Evolutionary conservation across 2,113 vertebrate genomes (phyloP).

Genomic region (Nannobrachium achirus): DNA sequence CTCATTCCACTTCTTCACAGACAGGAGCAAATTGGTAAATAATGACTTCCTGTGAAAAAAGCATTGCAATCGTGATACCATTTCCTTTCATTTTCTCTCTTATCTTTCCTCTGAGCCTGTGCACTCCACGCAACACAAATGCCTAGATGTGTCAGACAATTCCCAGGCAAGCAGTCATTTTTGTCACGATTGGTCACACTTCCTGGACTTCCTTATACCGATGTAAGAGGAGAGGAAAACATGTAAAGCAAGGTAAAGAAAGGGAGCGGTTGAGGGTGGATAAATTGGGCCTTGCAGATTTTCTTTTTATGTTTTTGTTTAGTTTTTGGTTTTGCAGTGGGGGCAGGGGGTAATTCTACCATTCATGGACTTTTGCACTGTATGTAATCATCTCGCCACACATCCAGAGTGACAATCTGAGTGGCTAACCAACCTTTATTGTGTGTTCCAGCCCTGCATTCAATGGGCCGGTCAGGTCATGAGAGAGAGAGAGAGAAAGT

Average conservation of each 20-base stretch:
- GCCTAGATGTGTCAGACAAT: conserved; percentile 10
- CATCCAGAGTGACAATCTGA: conserved; percentile 30
- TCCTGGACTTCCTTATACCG: conserved; percentile 26
- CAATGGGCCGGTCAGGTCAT: not conserved
- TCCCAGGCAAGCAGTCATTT: conserved; percentile 24
- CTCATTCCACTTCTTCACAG: conserved; percentile 43
- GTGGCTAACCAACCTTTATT: conserved; percentile 32
- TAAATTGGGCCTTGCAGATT: conserved; percentile 12
- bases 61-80: conserved; percentile 34
- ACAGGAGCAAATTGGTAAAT: conserved; percentile 54
- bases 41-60: conserved; percentile 70
- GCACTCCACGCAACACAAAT: conserved; percentile 28
- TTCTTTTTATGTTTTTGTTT: conserved; percentile 24
- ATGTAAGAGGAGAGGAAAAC: conserved; percentile 4
- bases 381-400: conserved; percentile 27
- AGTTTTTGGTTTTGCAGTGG: not conserved
- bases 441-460: conserved; percentile 12
- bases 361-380: too few species aligned
- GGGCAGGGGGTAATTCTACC: conserved; percentile 23
- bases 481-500: too few species aligned
- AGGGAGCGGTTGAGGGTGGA: conserved; percentile 29
- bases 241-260: conserved; percentile 10
- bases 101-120: conserved; percentile 42
- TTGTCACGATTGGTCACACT: conserved; percentile 49
- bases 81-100: conserved; percentile 53